Evolutionary conservation across 2,113 vertebrate species (phyloP).

Genomic region (Opisthocomus hoazin): DNA sequence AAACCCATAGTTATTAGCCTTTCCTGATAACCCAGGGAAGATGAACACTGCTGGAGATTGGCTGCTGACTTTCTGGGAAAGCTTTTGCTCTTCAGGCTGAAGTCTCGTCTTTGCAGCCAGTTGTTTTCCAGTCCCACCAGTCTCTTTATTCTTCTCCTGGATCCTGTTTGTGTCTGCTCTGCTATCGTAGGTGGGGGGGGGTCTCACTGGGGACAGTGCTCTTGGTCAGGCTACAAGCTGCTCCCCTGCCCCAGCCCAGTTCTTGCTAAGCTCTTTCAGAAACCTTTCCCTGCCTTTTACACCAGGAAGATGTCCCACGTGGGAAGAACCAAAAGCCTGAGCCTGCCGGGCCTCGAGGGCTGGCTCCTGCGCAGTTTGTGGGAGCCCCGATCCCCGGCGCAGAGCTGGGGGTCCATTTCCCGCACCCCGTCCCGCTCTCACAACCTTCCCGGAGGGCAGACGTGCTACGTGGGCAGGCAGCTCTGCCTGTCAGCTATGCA

Average conservation of each 20-base stretch:
- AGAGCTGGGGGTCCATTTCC: neutral
- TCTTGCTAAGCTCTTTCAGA: neutral
- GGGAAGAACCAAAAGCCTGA: neutral
- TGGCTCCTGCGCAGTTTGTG: neutral
- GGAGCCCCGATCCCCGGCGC: fast-evolving
- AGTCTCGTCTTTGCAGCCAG: neutral
- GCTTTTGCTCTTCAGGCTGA: neutral
- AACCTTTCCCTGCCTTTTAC: neutral
- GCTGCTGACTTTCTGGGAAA: neutral
- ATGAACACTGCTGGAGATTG: fast-evolving
- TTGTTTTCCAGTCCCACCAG: neutral
- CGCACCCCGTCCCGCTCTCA: fast-evolving
- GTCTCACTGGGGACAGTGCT: neutral
- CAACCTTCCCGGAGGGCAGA: neutral
- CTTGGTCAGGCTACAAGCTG: neutral
- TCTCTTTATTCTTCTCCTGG: neutral
- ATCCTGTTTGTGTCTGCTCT: neutral
- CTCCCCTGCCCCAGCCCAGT: neutral
- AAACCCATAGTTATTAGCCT: fast-evolving
- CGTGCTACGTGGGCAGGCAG: neutral
- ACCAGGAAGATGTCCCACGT: neutral
- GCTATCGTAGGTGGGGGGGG: neutral
- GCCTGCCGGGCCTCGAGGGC: neutral
- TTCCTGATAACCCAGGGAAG: neutral
- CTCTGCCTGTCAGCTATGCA: neutral